A percentile compares a stretch with the other conserved stretches of the same genome.
phyloP scores from a whole-genome alignment of 2,888 invertebrate genomes.

The Ennomos erosarius region DNA sequence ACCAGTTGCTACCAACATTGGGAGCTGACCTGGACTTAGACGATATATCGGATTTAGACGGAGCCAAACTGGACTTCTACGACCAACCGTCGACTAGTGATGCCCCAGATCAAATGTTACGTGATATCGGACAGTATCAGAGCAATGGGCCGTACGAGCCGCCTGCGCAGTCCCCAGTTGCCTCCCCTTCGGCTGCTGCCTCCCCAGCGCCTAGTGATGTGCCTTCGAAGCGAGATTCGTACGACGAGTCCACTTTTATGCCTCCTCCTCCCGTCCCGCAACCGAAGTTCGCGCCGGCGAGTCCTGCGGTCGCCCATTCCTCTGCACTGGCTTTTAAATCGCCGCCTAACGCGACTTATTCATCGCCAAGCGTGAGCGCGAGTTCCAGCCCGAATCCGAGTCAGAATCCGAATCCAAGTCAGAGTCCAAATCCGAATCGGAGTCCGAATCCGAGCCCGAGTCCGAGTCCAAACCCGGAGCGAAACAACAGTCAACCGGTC shows the following conservation, averaged over 20 bases:
- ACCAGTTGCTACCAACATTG: conserved; percentile 87
- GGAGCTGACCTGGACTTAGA: conserved; percentile 86
- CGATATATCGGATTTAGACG: conserved; percentile 73
- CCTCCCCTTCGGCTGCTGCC: conserved; percentile 36
- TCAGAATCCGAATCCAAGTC: background rate
- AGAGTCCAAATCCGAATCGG: background rate
- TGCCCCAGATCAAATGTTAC: conserved; percentile 56
- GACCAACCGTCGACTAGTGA: conserved; percentile 55
- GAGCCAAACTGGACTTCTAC: conserved; percentile 74
- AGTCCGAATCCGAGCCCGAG: background rate
- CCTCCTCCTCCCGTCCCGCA: conserved; percentile 70
- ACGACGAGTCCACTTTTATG: conserved; percentile 65
- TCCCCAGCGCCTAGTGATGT: conserved; percentile 38
- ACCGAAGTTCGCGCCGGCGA: conserved; percentile 48
- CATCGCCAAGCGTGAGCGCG: conserved; percentile 1
- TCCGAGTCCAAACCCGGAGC: background rate
- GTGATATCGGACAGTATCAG: conserved; percentile 62
- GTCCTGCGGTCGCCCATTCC: conserved; percentile 31
- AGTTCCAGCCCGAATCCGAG: background rate
- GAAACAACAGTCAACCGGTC: conserved; percentile 9
- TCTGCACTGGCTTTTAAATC: conserved; percentile 40
- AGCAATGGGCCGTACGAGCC: conserved; percentile 61
- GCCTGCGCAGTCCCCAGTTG: conserved; percentile 36
- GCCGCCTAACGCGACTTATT: conserved; percentile 27
- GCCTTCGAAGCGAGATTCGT: conserved; percentile 48